These are phyloP conservation scores for Cryptocephalus moraei DNA, from an alignment of 2,888 invertebrate species.

Conservation along the genomic window DNA sequence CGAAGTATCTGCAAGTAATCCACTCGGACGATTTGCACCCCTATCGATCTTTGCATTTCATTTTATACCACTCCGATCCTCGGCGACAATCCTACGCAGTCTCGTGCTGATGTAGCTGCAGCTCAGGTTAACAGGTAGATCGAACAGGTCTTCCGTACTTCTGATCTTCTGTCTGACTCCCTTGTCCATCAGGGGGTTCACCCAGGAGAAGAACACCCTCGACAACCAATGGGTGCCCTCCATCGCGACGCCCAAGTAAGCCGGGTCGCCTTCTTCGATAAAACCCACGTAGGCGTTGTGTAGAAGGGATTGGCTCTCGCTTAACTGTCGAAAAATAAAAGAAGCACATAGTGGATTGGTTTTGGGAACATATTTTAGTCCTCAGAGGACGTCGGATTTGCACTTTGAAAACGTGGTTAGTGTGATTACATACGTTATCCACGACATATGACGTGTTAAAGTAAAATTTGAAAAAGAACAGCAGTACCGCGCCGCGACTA, in stretches of 20 bases:
- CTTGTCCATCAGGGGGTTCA: slow-evolving; percentile 72
- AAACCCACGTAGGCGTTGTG: slow-evolving; percentile 51
- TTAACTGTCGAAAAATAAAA: slow-evolving; percentile 13
- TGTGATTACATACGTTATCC: too few species aligned
- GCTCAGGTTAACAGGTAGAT: slow-evolving; percentile 59
- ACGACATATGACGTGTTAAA: too few species aligned
- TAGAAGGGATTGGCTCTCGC: slow-evolving; percentile 28
- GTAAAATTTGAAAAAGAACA: too few species aligned
- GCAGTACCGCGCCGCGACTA: too few species aligned
- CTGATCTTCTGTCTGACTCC: slow-evolving; percentile 63
- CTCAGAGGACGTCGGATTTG: too few species aligned
- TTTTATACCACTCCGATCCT: background rate
- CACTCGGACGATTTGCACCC: too few species aligned
- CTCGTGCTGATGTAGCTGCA: slow-evolving; percentile 50
- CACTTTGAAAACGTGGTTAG: too few species aligned
- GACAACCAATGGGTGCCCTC: slow-evolving; percentile 62
- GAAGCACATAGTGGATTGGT: too few species aligned
- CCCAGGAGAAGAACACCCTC: slow-evolving; percentile 79
- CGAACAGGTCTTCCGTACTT: slow-evolving; percentile 72
- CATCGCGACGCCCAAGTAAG: slow-evolving; percentile 72
- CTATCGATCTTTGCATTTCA: too few species aligned
- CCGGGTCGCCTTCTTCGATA: slow-evolving; percentile 56
- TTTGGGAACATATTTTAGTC: too few species aligned
- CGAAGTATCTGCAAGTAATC: too few species aligned
- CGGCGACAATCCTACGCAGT: slow-evolving; percentile 44